Conservation (phyloP, 2,888 invertebrate genomes). For the Xestia xanthographa region DNA sequence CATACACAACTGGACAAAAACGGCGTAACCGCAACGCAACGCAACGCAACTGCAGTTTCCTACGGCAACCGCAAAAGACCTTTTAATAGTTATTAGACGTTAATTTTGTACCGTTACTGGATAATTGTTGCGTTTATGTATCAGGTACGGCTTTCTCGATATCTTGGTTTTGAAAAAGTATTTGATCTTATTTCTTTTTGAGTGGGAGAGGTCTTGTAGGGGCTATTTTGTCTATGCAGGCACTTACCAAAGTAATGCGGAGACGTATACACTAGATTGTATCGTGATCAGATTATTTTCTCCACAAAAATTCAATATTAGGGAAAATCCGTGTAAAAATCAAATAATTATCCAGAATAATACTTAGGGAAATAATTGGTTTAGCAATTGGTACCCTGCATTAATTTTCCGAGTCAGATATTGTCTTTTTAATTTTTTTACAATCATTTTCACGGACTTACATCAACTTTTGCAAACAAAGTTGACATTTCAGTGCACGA, state of each 20-base stretch:
- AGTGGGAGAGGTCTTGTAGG: neutral
- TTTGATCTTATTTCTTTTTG: slow-evolving; percentile 43
- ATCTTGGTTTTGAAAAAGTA: slow-evolving; percentile 31
- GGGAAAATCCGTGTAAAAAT: neutral
- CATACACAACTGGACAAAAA: slow-evolving; percentile 78
- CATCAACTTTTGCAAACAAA: too few relatives aligned
- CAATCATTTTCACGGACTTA: too few relatives aligned
- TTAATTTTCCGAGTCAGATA: neutral
- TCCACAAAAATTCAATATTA: neutral
- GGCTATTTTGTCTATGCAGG: neutral
- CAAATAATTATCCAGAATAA: neutral
- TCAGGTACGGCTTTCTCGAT: slow-evolving; percentile 60
- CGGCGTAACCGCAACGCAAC: slow-evolving; percentile 82
- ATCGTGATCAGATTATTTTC: neutral
- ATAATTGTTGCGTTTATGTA: slow-evolving; percentile 72
- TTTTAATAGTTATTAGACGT: slow-evolving; percentile 83
- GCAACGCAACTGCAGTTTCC: slow-evolving; percentile 84
- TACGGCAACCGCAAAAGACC: slow-evolving; percentile 86
- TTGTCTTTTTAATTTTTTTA: too few relatives aligned
- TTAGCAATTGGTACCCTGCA: neutral
- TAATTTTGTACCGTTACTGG: slow-evolving; percentile 80
- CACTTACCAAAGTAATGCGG: too few relatives aligned
- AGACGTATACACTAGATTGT: neutral
- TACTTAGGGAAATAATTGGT: neutral
- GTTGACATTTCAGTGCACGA: slow-evolving; percentile 1